Evolutionary conservation across 2,888 invertebrate genomes (phyloP).

Genomic region (Pasiphila rectangulata): DNA sequence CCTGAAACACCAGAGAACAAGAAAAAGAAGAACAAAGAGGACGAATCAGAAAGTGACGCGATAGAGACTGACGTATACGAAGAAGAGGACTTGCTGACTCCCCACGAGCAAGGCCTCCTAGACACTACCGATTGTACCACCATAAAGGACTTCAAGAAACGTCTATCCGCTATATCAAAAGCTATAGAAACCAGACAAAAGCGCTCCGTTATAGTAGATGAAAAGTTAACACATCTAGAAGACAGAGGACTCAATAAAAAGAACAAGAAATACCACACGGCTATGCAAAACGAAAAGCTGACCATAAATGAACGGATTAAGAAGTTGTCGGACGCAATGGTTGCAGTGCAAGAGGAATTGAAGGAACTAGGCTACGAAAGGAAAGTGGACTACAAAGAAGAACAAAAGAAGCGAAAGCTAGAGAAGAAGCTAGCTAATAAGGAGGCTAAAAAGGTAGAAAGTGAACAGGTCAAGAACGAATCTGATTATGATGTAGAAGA

Average conservation of each 20-base stretch:
- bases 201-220: conserved; percentile 45
- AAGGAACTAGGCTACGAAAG: conserved; percentile 39
- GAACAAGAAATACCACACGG: conserved; percentile 63
- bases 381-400: conserved; percentile 28
- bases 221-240: conserved; percentile 59
- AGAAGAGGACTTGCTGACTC: conserved; percentile 49
- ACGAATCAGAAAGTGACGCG: conserved; percentile 54
- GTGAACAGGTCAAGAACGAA: conserved; percentile 18
- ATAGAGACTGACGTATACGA: conserved; percentile 61
- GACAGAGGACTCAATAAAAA: conserved; percentile 50
- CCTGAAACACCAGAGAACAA: conserved; percentile 11
- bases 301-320: conserved; percentile 47
- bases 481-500: neutral
- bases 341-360: conserved; percentile 40
- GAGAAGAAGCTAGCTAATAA: conserved; percentile 28
- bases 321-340: conserved; percentile 49
- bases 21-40: conserved; percentile 14
- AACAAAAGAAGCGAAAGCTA: conserved; percentile 28
- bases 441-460: conserved; percentile 17
- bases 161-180: conserved; percentile 49
- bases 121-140: conserved; percentile 58
- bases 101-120: conserved; percentile 52
- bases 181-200: conserved; percentile 48
- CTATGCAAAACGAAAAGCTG: conserved; percentile 60
- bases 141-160: conserved; percentile 52